Evolutionary conservation across 2,888 invertebrate genomes (phyloP), one percentile per base, ranked within the genome.

Genomic region (Latrodectus hesperus): DNA sequence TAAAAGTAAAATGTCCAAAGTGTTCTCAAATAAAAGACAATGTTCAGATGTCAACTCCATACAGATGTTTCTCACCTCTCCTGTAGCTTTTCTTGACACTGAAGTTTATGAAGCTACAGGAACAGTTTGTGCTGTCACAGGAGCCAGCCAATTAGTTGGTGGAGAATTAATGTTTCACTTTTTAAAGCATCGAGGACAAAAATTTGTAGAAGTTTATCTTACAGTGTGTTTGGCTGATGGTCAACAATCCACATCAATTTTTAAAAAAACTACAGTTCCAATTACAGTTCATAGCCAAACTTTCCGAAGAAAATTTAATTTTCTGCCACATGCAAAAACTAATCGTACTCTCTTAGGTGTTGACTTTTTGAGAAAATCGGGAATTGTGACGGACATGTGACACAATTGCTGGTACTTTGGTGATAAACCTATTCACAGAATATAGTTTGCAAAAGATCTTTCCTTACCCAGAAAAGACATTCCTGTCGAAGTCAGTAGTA

Each of bases 1-100:
- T 67, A 65, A 77, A 77, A 67, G n/a, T 26, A 12, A 77, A 77
- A 77, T 77, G 67, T 51, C 17, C 17, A 17, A 76, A 16, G 2
- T 76, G n/a, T 51, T 65, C 49, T 26, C 6, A 11, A n/a, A 65
- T n/a, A 5, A 38, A 38, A 38, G 4, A 38, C 38, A 38, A 3
- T 38, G 38, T 0, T 4, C 38, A n/a, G n/a, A 38, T 38, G 75
- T 64, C 75, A 60, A 75, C 38, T 6, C 60, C 14, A 64, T 75
- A 64, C 60, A 75, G 4, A 75, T 75, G 64, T 75, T 64, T 75
- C 16, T 49, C 60, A 64, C 75, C 55, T 60, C 64, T 60, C 16
- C 49, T 12, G 38, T 64, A 60, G 49, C 64, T 64, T 26, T 64
- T 49, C 10, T 38, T 38, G 38, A 38, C 38, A 38, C 5, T 38